Base-by-base conservation (phyloP, 2,797 vertebrate species). In the Lepidocolaptes lacrymiger region DNA sequence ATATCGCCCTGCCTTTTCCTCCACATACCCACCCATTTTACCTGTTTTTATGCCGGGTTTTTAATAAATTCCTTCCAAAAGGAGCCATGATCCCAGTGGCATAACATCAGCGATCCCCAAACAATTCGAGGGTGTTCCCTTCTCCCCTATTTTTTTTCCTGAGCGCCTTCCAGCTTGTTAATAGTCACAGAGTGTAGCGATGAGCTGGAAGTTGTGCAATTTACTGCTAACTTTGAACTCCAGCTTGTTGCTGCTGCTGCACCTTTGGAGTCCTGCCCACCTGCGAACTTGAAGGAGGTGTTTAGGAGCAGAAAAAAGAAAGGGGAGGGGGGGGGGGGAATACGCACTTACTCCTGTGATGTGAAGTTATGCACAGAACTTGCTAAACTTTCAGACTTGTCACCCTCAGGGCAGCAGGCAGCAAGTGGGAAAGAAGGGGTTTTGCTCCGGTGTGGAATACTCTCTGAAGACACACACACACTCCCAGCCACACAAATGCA, bases 41-140 rank as follows among this genome's bases (percentile, higher is more conserved):
- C 99, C 99, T 99, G 98, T 96, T 99, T 98, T 98, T 99, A 97
- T 99, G 98, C 30, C 99, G 98, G 54, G 99, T 97, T 98, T 99
- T 99, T 67, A 99, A 97, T 95, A 99, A 98, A 97, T 98, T 98
- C 97, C 98, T 99, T 84, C 99, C 99, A 92, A 99, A 99, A 73
- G 99, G 99, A 97, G 99, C 99, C 99, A 99, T 99, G 96, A 94
- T 97, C 77, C 76, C 73, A 68, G 66, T 48, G 51, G 89, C 93
- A 90, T 89, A 93, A 68, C 95, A 81, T 94, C 89, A 79, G 72
- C 46, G 81, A 87, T 79, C 83, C 88, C 78, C 26, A 76, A 88
- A 78, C 23, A 86, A 71, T 93, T 85, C 82, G 62, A 85, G 82
- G 72, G 90, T 95, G 85, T 74, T 91, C 76, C 93, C 74, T 94